phyloP scores from a whole-genome alignment of 2,888 invertebrate genomes.

The Listrodromus nycthemerus region DNA sequence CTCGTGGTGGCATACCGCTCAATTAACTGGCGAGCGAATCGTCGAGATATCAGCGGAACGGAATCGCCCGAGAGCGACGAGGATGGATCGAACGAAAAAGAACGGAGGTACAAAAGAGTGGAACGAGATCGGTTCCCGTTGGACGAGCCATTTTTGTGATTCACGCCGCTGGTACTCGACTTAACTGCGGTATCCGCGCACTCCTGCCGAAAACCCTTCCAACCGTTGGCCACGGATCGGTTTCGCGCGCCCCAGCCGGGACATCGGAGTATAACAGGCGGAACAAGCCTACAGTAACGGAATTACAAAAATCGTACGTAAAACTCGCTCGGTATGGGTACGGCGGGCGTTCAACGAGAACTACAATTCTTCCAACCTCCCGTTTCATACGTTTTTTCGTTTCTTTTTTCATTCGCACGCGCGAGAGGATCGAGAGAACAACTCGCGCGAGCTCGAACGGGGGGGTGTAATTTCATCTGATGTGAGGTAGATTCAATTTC shows the following conservation, averaged over 20 bases:
- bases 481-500: conserved; percentile 64
- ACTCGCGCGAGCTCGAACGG: conserved; percentile 53
- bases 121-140: conserved; percentile 49
- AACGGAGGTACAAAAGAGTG: conserved; percentile 58
- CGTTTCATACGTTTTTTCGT: conserved; percentile 9
- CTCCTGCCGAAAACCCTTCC: conserved; percentile 28
- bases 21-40: conserved; percentile 76
- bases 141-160: conserved; percentile 64
- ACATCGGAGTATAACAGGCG: conserved; percentile 15
- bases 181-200: conserved; percentile 34
- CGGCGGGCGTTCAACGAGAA: conserved; percentile 16
- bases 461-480: conserved; percentile 67
- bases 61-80: conserved; percentile 32
- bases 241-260: not conserved
- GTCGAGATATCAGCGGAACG: conserved; percentile 44
- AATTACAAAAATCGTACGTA: conserved; percentile 56
- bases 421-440: conserved; percentile 46
- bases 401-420: conserved; percentile 56
- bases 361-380: conserved; percentile 16
- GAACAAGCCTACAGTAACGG: conserved; percentile 34
- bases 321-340: conserved; percentile 35
- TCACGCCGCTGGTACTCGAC: conserved; percentile 53
- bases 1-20: conserved; percentile 79
- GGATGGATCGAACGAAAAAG: conserved; percentile 67
- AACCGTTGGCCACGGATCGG: conserved; percentile 38